Percentiles rank a stretch among this genome's conserved stretches.
Evolutionary conservation across 1,140 invertebrate species (phyloP).

Genomic region (Drosophila oshimai): DNA sequence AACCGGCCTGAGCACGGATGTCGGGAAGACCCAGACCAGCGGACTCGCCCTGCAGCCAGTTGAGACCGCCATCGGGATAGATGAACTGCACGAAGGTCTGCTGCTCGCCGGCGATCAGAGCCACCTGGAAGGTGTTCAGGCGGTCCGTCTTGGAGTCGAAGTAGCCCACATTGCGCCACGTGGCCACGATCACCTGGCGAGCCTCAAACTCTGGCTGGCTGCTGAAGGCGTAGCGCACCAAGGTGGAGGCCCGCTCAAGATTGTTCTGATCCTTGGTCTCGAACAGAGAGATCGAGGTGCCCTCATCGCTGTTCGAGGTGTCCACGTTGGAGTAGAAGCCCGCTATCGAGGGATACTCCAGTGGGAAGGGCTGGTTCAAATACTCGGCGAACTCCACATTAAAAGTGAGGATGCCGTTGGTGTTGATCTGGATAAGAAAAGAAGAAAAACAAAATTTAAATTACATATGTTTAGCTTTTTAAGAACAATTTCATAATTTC

Average conservation of each 20-base stretch:
- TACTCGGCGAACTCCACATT: constrained; percentile 92
- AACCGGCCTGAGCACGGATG: constrained; percentile 95
- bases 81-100: constrained; percentile 93
- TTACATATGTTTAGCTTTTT: no score
- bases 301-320: constrained; percentile 84
- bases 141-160: constrained; percentile 83
- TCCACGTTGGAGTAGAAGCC: constrained; percentile 96
- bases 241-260: constrained; percentile 86
- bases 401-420: constrained; percentile 96
- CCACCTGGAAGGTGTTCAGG: constrained; percentile 85
- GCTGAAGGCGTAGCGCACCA: constrained; percentile 88
- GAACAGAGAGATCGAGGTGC: constrained; percentile 90
- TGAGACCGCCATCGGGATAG: constrained; percentile 93
- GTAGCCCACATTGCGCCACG: constrained; percentile 88
- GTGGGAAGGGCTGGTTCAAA: constrained; percentile 93
- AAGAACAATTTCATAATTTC: no score
- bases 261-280: constrained; percentile 88
- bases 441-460: neutral
- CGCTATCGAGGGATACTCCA: constrained; percentile 94
- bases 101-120: constrained; percentile 91
- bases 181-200: constrained; percentile 86
- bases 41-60: constrained; percentile 93
- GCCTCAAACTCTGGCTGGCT: constrained; percentile 87
- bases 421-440: constrained; percentile 89
- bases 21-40: constrained; percentile 88